Conservation (phyloP, 2,888 invertebrate genomes). For the Agrilus mali region DNA sequence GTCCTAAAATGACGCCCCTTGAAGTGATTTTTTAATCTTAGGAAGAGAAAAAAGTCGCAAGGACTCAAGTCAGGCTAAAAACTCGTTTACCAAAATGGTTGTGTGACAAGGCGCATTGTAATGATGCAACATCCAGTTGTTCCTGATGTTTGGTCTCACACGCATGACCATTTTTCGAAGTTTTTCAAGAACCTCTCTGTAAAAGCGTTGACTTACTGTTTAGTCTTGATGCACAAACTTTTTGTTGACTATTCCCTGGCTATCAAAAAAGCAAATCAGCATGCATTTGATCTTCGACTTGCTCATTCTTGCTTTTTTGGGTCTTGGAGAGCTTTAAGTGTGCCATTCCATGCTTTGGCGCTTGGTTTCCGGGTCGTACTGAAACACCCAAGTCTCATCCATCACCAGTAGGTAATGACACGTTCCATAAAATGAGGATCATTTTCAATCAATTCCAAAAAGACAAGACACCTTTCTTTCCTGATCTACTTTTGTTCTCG, state of each 20-base stretch:
- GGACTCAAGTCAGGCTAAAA: background rate
- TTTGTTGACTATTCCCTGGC: conserved; percentile 10
- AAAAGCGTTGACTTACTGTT: background rate
- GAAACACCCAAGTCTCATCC: background rate
- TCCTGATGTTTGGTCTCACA: no score
- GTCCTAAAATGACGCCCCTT: background rate
- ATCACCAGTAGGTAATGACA: no score
- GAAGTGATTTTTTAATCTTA: background rate
- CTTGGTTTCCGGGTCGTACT: conserved; percentile 2
- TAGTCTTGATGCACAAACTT: conserved; percentile 5
- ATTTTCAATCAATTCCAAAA: conserved; percentile 3
- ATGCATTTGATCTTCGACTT: conserved; percentile 8
- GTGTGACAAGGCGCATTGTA: conserved; percentile 6
- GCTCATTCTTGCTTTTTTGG: conserved; percentile 4
- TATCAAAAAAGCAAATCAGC: background rate
- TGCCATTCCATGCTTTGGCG: background rate
- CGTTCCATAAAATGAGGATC: conserved; percentile 1
- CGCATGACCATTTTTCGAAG: no score
- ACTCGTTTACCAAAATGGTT: conserved; percentile 5
- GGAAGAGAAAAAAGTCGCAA: background rate
- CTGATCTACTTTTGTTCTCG: no score
- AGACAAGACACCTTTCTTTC: background rate
- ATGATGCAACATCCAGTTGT: background rate
- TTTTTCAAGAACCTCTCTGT: background rate
- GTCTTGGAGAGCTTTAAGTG: conserved; percentile 1